Base-by-base conservation (phyloP, 1,140 invertebrate species). In the Thalassaphorura encarpata region DNA sequence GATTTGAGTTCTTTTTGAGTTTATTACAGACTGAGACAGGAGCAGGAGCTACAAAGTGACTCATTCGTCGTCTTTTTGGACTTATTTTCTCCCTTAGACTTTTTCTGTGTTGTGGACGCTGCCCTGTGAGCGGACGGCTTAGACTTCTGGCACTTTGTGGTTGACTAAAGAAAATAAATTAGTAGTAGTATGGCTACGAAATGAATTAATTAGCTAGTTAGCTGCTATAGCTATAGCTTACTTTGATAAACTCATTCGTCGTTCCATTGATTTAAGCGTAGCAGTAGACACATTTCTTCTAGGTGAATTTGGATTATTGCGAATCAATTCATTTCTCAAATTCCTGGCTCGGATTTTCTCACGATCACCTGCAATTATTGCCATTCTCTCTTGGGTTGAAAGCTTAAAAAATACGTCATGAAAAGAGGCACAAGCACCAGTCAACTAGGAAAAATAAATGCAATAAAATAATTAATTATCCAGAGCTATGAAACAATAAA, bases 341-440 rank as follows among this genome's bases (percentile, higher is more conserved):
- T 56, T 59, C 29, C 61, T 64, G 2, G 56, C 54, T 29, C 39
- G 31, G 1, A 60, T 15, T 48, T 65, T 65, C 42, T 58, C 50
- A 15, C 63, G 24, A 47, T 65, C 63, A 1, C 40, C 60, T 19
- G 63, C 48, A 53, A 65, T 65, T n/a, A 65, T 65, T 2, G 63
- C 63, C 63, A 65, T 65, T n/a, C 63, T 52, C 31, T 65, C 56
- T 2, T 19, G 13, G 6, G 45, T 58, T 2, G 63, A 36, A 13
- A 65, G 33, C 49, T 62, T 62, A 29, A 65, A 65, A 31, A 65
- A 65, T 5, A 65, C 50, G 50, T 62, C 60, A 51, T 62, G 54
- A 27, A 65, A 62, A 19, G 63, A 62, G 16, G 3, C 26, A 46
- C 57, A 62, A 13, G 60, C 60, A 52, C 63, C 63, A 27, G 24